These are phyloP conservation scores for Pinctada fucata DNA, from an alignment of 2,888 invertebrate genomes.

Conservation along the genomic window DNA sequence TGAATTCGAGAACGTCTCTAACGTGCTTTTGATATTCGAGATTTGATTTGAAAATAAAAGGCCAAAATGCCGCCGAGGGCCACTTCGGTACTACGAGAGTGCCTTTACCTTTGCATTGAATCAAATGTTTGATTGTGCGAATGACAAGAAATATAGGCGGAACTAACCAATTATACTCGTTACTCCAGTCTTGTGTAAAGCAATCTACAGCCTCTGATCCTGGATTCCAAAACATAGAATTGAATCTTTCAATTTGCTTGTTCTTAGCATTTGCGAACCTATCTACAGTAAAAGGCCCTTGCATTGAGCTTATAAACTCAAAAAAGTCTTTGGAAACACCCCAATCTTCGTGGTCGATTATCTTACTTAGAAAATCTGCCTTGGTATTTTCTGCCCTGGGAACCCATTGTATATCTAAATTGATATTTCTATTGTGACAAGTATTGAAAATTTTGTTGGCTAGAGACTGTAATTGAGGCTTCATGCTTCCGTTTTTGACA, in stretches of 20 bases:
- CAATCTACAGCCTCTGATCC: conserved; percentile 32
- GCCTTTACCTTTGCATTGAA: conserved; percentile 13
- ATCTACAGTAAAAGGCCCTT: conserved; percentile 37
- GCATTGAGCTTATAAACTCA: conserved; percentile 24
- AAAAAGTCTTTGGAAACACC: conserved; percentile 27
- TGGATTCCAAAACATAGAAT: conserved; percentile 35
- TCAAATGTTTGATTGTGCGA: conserved; percentile 25
- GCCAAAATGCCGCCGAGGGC: not conserved
- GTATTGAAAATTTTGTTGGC: too few species aligned
- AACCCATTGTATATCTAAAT: conserved; percentile 28
- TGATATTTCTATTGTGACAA: too few species aligned
- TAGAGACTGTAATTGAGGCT: too few species aligned
- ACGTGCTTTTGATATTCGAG: not conserved
- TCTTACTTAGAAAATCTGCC: conserved; percentile 33
- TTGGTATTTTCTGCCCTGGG: conserved; percentile 25
- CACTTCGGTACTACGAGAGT: conserved; percentile 23
- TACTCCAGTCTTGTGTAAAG: conserved; percentile 31
- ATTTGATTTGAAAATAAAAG: conserved; percentile 11
- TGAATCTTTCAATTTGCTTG: conserved; percentile 31
- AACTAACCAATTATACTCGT: conserved; percentile 38
- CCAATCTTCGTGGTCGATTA: conserved; percentile 37
- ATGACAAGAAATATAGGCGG: conserved; percentile 27
- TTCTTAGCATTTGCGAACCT: conserved; percentile 35
- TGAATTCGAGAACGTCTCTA: conserved; percentile 4
- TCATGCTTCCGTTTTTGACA: too few species aligned